Evolutionary conservation across 2,113 vertebrate species (phyloP).

Genomic region (Gymnogyps californianus): DNA sequence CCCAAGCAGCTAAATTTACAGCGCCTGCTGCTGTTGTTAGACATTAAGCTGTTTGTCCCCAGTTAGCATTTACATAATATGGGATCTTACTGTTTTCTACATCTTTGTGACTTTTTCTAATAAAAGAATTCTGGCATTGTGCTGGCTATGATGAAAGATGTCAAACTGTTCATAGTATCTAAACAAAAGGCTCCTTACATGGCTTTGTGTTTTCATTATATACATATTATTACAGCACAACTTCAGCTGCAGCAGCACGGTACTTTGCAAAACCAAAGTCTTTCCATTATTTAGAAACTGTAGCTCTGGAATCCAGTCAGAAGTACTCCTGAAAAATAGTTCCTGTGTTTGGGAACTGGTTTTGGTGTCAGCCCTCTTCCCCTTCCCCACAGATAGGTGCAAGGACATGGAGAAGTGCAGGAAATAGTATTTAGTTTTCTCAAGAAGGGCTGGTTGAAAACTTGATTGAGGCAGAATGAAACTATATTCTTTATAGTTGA

Average conservation of each 20-base stretch:
- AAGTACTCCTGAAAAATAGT: background rate
- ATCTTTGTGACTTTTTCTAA: background rate
- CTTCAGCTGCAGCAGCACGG: background rate
- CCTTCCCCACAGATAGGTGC: background rate
- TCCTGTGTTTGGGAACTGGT: background rate
- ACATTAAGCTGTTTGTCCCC: background rate
- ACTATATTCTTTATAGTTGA: background rate
- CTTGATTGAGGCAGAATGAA: background rate
- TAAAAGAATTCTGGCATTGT: background rate
- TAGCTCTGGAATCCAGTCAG: background rate
- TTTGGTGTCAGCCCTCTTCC: background rate
- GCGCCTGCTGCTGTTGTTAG: conserved; percentile 13
- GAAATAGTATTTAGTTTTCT: background rate
- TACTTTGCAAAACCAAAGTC: background rate
- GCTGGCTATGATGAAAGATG: conserved; percentile 12
- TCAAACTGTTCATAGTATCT: background rate
- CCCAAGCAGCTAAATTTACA: background rate
- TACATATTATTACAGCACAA: background rate
- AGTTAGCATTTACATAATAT: background rate
- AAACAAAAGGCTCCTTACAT: background rate
- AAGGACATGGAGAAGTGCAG: background rate
- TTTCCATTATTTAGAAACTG: background rate
- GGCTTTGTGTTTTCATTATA: background rate
- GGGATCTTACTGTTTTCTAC: conserved; percentile 18
- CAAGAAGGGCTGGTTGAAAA: background rate